A percentile compares a stretch with the other conserved stretches of the same genome.
These are phyloP conservation scores for Drosophila niveifrons DNA, from an alignment of 2,888 invertebrate genomes.

Conservation along the genomic window DNA sequence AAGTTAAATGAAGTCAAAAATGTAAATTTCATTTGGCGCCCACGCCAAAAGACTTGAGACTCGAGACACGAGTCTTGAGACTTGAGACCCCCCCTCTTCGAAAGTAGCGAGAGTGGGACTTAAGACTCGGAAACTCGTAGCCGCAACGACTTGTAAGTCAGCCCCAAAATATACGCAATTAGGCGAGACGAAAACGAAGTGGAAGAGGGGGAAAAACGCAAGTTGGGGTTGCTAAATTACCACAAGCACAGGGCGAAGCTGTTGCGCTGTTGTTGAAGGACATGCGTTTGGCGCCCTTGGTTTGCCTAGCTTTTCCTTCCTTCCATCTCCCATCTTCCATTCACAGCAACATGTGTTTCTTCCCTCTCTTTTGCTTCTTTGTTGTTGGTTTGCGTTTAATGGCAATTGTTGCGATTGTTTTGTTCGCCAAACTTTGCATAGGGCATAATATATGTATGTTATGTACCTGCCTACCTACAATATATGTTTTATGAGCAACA, in stretches of 20 bases:
- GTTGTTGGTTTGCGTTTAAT: conserved; percentile 35
- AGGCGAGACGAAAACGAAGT: conserved; percentile 34
- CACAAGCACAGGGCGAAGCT: conserved; percentile 48
- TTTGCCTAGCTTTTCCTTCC: conserved; percentile 30
- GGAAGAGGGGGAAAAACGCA: background rate
- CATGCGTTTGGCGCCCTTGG: conserved; percentile 31
- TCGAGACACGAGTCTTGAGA: conserved; percentile 2
- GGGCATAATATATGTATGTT: conserved; percentile 5
- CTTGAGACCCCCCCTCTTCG: too few relatives aligned
- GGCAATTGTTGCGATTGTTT: conserved; percentile 59
- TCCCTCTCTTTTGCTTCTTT: background rate
- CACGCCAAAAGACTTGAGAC: conserved; percentile 37
- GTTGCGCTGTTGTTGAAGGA: conserved; percentile 61
- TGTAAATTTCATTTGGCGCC: conserved; percentile 74
- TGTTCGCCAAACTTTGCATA: conserved; percentile 35
- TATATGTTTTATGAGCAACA: background rate
- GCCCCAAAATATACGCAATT: conserved; percentile 63
- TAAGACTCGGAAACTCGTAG: conserved; percentile 40
- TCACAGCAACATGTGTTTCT: conserved; percentile 68
- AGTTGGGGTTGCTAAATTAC: conserved; percentile 51
- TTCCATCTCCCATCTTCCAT: background rate
- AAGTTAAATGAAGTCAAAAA: conserved; percentile 79
- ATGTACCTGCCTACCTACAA: too few relatives aligned
- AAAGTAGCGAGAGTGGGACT: conserved; percentile 11
- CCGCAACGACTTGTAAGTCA: conserved; percentile 62